phyloP scores from a whole-genome alignment of 2,113 vertebrate species.

The Eidolon helvum region DNA sequence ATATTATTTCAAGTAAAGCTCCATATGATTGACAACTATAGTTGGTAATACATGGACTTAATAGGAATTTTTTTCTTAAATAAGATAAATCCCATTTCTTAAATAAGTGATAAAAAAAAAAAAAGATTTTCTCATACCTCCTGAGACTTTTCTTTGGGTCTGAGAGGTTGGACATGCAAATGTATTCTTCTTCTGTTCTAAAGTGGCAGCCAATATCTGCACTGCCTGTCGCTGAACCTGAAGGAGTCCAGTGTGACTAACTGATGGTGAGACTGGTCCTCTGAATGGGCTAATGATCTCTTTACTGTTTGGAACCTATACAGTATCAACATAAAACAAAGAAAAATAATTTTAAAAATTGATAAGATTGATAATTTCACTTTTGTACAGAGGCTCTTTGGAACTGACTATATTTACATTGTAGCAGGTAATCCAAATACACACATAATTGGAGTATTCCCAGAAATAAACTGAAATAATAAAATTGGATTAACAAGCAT shows the following conservation, averaged over 20 bases:
- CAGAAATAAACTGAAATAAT: neutral
- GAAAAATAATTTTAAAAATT: neutral
- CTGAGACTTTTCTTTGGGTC: slow-evolving; percentile 45
- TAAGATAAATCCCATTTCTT: neutral
- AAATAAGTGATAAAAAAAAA: neutral
- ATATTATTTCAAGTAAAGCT: neutral
- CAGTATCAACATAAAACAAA: neutral
- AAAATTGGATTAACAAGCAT: neutral
- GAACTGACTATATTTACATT: neutral
- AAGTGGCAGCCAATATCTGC: slow-evolving; percentile 51
- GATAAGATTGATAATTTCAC: neutral
- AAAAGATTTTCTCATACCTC: slow-evolving; percentile 72
- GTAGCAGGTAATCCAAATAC: neutral
- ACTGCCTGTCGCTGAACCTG: slow-evolving; percentile 73
- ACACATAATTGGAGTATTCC: neutral
- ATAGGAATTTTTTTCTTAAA: neutral
- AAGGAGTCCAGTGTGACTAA: slow-evolving; percentile 56
- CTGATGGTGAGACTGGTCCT: slow-evolving; percentile 24
- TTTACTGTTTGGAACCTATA: slow-evolving; percentile 45
- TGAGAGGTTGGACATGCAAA: neutral
- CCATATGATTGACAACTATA: neutral
- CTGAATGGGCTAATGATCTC: slow-evolving; percentile 77
- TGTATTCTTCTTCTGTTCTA: neutral
- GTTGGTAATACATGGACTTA: neutral
- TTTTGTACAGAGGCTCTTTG: neutral